Percentiles rank a stretch among this genome's conserved stretches.
These are phyloP conservation scores for Sebastes steindachneri DNA, from an alignment of 2,797 vertebrate species.

Conservation along the genomic window DNA sequence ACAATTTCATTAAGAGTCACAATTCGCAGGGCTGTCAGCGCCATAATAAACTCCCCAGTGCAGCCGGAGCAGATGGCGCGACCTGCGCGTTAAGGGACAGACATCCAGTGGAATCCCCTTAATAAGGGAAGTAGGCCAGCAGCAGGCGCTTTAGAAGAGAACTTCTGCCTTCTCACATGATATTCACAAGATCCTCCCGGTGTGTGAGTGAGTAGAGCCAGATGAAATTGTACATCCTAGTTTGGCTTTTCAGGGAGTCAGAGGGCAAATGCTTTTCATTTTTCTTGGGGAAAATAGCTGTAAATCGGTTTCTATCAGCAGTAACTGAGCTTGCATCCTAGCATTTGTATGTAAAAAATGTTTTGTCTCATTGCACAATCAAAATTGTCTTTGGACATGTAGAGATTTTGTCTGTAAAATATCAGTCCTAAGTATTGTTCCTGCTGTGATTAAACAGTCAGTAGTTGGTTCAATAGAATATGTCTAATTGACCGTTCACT, in stretches of 20 bases:
- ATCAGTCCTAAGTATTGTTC: neutral
- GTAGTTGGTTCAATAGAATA: neutral
- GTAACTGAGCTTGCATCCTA: neutral
- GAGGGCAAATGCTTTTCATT: neutral
- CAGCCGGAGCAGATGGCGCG: constrained; percentile 68
- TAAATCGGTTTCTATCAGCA: neutral
- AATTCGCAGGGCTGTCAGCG: constrained; percentile 58
- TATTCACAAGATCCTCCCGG: constrained; percentile 8
- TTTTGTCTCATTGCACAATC: neutral
- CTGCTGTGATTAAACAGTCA: neutral
- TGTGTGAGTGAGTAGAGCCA: neutral
- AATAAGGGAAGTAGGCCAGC: constrained; percentile 51
- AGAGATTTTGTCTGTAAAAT: neutral
- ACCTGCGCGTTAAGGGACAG: constrained; percentile 35
- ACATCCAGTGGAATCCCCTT: constrained; percentile 66
- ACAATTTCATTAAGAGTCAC: constrained; percentile 76
- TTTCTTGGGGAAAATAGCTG: neutral
- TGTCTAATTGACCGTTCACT: neutral
- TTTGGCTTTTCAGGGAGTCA: neutral
- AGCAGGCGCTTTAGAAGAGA: constrained; percentile 38
- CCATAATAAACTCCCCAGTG: constrained; percentile 61
- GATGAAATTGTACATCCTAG: constrained; percentile 7
- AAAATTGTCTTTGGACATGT: neutral
- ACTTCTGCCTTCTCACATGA: constrained; percentile 35
- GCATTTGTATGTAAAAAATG: neutral